Base-by-base conservation (phyloP, 2,888 invertebrate species). In the Pheosia gnoma region DNA sequence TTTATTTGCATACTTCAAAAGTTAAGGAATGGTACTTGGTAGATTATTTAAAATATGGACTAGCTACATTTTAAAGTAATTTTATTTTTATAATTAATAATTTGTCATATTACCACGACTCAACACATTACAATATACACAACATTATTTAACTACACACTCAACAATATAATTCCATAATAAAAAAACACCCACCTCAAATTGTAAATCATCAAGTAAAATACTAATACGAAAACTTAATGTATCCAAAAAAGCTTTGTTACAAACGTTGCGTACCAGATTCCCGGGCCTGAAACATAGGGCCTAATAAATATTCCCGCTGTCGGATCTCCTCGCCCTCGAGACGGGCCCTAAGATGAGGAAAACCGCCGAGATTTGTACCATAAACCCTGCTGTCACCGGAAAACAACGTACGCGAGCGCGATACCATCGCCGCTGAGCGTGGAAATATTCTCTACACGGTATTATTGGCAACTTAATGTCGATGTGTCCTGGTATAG, bases 351-450 rank as follows among this genome's bases (percentile, higher is more conserved):
- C 72, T 78, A 79, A 79, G 80, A 82, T 79, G 79, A 78, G 78
- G 80, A 81, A 84, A 85, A 83, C 80, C 81, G 68, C 80, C 67
- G 79, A 86, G 87, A 86, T 87, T 87, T 83, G 81, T 82, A 79
- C 80, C 78, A 78, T 82, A 87, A 84, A 85, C 79, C 85, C 84
- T 75, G 75, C 80, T 85, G 87, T 87, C 83, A 80, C 78, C 80
- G 75, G 76, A 76, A 77, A 73, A 82, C 76, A 76, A 79, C 74
- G 75, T 74, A 77, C 75, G 72, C 68, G 77, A 69, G 82, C 68
- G 77, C 68, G 82, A 80, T 81, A 79, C 69, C 67, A 77, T 77
- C 74, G 71, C 67, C 57, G 56, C 62, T 65, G 54, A 65, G 61
- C 67, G 67, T 57, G 58, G 52, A 72, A 72, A 74, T 72, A 71